Percentiles rank a stretch among this genome's conserved stretches.
These are phyloP conservation scores for Rhizoglyphus robini DNA, from an alignment of 1,140 invertebrate species.

Conservation along the genomic window DNA sequence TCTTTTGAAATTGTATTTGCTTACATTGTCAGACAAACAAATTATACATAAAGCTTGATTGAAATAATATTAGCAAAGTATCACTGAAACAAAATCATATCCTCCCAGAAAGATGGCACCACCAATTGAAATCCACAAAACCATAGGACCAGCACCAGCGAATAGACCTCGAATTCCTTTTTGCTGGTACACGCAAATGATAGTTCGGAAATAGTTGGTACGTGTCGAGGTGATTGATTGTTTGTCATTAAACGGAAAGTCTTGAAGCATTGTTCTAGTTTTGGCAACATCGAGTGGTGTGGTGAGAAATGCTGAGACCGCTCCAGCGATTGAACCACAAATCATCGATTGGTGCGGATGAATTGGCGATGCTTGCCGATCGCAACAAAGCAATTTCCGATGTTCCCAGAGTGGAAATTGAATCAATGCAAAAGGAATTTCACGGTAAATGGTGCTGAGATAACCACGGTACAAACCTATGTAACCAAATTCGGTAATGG, in stretches of 20 bases:
- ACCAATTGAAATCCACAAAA: constrained; percentile 72
- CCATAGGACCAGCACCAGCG: constrained; percentile 67
- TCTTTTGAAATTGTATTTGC: too few species aligned
- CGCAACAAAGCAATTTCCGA: constrained; percentile 46
- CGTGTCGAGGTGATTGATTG: neutral
- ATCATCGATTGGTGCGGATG: constrained; percentile 53
- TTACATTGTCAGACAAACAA: too few species aligned
- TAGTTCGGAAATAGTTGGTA: neutral
- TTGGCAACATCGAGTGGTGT: constrained; percentile 94
- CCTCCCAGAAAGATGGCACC: constrained; percentile 87
- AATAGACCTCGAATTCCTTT: constrained; percentile 37
- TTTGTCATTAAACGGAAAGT: neutral
- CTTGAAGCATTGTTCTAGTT: constrained; percentile 81
- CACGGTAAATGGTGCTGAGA: constrained; percentile 69
- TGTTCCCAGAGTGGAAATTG: constrained; percentile 92
- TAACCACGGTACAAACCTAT: constrained; percentile 77
- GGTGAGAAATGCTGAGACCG: constrained; percentile 62
- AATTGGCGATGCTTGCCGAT: neutral
- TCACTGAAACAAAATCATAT: too few species aligned
- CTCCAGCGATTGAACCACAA: constrained; percentile 70
- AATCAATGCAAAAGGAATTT: constrained; percentile 87
- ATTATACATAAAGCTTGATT: too few species aligned
- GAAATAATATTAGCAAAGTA: too few species aligned
- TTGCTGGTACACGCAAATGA: neutral
- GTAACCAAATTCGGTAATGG: constrained; percentile 45